Conservation (phyloP, 30 jellyfish, hydroid and myxozoan species). For the Turritopsis rubra region DNA sequence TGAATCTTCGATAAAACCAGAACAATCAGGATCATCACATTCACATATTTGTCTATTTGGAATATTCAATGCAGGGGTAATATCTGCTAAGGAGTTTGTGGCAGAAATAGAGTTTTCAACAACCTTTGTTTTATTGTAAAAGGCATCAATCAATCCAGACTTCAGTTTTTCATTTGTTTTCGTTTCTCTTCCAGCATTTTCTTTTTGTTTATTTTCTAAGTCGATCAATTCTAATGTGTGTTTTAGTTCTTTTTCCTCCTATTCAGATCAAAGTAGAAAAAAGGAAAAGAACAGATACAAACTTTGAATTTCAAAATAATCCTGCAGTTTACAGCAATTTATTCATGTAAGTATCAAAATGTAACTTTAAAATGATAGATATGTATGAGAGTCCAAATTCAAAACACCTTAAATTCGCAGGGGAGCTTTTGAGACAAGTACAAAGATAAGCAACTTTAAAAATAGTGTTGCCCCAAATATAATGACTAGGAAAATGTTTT, state of each 20-base stretch:
- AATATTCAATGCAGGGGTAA: constrained; percentile 22
- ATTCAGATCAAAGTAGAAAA: background rate
- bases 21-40: constrained; percentile 39
- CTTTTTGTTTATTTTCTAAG: constrained; percentile 39
- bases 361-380: no score
- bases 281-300: background rate
- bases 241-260: constrained; percentile 33
- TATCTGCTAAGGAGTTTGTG: background rate
- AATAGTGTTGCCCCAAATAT: no score
- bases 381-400: no score
- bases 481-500: no score
- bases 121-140: constrained; percentile 14
- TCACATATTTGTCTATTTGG: constrained; percentile 29
- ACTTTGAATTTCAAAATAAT: no score
- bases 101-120: background rate
- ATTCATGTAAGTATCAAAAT: no score
- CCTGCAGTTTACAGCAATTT: no score
- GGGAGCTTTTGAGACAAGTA: no score
- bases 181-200: constrained; percentile 21
- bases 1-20: constrained; percentile 28
- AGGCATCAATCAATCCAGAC: constrained; percentile 22
- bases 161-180: background rate
- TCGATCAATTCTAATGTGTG: constrained; percentile 44
- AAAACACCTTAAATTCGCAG: no score
- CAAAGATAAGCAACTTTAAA: no score